Conservation (phyloP, 2,797 vertebrate species). For the Centropyge bicolor region DNA sequence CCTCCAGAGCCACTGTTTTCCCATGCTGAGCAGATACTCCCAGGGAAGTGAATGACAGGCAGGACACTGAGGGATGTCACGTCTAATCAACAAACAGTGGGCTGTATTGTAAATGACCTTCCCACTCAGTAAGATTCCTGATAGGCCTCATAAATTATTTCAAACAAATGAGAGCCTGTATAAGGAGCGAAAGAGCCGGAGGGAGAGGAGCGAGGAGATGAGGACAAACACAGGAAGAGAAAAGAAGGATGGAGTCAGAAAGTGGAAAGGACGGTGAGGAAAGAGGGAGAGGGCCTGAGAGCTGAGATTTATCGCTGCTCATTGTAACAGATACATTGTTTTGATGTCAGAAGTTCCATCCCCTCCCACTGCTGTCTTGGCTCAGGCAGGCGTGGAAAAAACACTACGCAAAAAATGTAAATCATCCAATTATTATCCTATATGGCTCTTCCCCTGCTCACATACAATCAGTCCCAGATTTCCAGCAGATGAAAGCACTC, state of each 20-base stretch:
- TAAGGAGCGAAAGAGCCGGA: conserved; percentile 12
- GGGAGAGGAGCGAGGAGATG: conserved; percentile 2
- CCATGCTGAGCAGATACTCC: not conserved
- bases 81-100: conserved; percentile 42
- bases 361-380: conserved; percentile 50
- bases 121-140: conserved; percentile 68
- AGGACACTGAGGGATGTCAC: conserved; percentile 52
- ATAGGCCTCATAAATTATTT: conserved; percentile 64
- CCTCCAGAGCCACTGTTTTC: not conserved
- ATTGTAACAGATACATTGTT: conserved; percentile 64
- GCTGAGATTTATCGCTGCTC: conserved; percentile 50
- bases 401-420: conserved; percentile 45
- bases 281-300: conserved; percentile 3
- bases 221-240: conserved; percentile 17
- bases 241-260: conserved; percentile 22
- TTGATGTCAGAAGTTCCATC: conserved; percentile 59
- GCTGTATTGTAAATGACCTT: conserved; percentile 62
- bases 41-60: conserved; percentile 32
- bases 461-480: conserved; percentile 55
- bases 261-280: conserved; percentile 21
- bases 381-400: conserved; percentile 36
- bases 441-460: conserved; percentile 19
- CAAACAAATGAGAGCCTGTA: conserved; percentile 68
- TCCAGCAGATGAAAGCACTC: conserved; percentile 22
- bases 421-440: conserved; percentile 54